A percentile compares a stretch with the other conserved stretches of the same genome.
phyloP scores from a whole-genome alignment of 2,797 vertebrate genomes.

The Steatocranus sp. region DNA sequence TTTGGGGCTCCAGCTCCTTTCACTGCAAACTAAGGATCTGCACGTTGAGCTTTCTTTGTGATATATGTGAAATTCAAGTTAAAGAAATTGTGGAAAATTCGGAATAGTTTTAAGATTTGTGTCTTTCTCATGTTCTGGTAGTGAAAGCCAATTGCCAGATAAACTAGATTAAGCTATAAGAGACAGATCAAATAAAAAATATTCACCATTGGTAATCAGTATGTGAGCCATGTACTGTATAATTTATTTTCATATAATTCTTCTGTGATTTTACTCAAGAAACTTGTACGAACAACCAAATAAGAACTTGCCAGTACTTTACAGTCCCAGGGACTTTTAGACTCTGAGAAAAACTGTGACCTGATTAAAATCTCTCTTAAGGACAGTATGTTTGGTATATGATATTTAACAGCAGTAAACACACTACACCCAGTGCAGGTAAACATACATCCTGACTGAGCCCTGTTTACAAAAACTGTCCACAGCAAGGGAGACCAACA shows the following conservation, averaged over 20 bases:
- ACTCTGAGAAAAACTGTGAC: background rate
- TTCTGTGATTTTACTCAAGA: background rate
- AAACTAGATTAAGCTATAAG: background rate
- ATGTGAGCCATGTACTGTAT: background rate
- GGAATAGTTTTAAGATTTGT: background rate
- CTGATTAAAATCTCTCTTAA: constrained; percentile 31
- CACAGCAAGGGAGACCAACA: background rate
- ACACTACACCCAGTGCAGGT: background rate
- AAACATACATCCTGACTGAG: background rate
- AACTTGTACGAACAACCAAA: background rate
- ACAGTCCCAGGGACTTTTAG: background rate
- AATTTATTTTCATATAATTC: background rate
- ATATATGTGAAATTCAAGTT: background rate
- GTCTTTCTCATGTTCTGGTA: background rate
- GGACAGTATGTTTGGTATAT: background rate
- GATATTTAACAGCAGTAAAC: constrained; percentile 14
- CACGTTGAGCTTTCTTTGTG: accelerated
- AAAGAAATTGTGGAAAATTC: background rate
- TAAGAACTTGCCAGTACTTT: background rate
- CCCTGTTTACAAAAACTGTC: background rate
- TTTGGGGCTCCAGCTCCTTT: background rate
- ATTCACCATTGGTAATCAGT: accelerated
- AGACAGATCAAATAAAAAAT: background rate
- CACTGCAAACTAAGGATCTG: background rate
- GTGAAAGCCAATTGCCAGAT: background rate